Conservation (phyloP, 2,797 vertebrate genomes). For the Coregonus suidteri region DNA sequence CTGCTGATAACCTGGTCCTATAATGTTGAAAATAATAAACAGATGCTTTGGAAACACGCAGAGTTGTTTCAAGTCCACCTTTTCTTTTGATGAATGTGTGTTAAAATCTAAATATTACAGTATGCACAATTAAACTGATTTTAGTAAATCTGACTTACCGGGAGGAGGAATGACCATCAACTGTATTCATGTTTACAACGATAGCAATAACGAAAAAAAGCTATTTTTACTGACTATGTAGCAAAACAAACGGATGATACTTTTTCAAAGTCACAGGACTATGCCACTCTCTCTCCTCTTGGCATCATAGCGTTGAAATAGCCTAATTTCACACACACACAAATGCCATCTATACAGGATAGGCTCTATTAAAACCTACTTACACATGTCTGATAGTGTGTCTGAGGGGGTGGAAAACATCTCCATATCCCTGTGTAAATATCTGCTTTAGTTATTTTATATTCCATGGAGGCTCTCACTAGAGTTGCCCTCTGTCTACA, state of each 20-base stretch:
- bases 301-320: not conserved
- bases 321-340: not conserved
- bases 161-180: not conserved
- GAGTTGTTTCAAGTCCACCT: not conserved
- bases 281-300: not conserved
- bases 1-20: not conserved
- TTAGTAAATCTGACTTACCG: too few relatives aligned
- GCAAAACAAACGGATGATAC: not conserved
- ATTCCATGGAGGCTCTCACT: not conserved
- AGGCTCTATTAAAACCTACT: not conserved
- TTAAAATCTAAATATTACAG: not conserved
- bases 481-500: not conserved
- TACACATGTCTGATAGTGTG: not conserved
- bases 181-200: not conserved
- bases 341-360: not conserved
- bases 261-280: slow-evolving; percentile 4
- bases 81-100: slow-evolving; percentile 11
- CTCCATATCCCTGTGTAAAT: not conserved
- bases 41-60: not conserved
- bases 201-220: not conserved
- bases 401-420: not conserved
- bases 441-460: not conserved
- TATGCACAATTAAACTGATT: not conserved
- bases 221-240: slow-evolving; percentile 2
- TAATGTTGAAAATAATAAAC: not conserved